phyloP scores from a whole-genome alignment of 2,888 invertebrate genomes.

The Cephus runcator region DNA sequence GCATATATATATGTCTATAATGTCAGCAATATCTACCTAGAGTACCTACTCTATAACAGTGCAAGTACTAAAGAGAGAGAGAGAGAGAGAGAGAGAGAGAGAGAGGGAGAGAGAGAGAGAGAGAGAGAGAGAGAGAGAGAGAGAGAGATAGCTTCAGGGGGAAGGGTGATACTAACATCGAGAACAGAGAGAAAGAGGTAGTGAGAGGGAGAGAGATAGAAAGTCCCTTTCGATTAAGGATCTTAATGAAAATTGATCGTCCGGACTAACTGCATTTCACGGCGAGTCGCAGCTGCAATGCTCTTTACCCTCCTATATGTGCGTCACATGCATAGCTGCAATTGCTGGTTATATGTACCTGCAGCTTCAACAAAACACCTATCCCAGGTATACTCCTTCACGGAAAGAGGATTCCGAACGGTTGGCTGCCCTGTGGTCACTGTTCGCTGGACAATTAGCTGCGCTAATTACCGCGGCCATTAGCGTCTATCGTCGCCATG shows the following conservation, averaged over 20 bases:
- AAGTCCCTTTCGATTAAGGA: conserved; percentile 19
- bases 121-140: not conserved
- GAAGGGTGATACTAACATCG: too few species aligned
- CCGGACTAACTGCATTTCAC: conserved; percentile 38
- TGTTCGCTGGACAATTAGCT: not conserved
- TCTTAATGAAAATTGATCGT: conserved; percentile 48
- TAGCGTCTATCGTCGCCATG: not conserved
- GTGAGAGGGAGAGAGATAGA: not conserved
- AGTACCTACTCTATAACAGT: not conserved
- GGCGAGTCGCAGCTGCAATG: conserved; percentile 34
- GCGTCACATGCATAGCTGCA: not conserved
- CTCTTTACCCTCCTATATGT: not conserved
- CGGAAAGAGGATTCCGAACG: not conserved
- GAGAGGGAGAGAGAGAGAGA: too few species aligned
- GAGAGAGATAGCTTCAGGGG: not conserved
- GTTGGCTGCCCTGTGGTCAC: not conserved
- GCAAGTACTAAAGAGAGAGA: not conserved
- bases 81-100: not conserved
- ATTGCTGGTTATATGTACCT: not conserved
- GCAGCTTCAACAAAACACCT: not conserved
- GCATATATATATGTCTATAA: not conserved
- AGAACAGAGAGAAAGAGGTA: not conserved
- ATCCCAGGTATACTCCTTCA: not conserved
- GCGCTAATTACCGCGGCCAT: not conserved
- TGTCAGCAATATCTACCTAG: not conserved